Evolutionary conservation across 2,797 vertebrate species (phyloP).

Genomic region (Myioborus melanocephalus): DNA sequence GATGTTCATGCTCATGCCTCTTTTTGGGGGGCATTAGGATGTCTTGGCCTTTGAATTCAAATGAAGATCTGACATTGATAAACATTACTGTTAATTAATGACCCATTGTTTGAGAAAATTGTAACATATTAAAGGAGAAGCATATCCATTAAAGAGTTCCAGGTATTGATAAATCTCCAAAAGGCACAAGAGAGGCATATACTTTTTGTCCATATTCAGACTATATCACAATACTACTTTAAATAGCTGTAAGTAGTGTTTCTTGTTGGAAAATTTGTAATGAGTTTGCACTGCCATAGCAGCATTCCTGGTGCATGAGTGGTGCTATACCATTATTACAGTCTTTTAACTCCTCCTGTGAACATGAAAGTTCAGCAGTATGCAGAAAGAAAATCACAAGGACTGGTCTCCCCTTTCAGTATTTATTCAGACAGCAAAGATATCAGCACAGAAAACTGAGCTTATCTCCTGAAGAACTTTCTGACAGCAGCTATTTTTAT

Average conservation of each 20-base stretch:
- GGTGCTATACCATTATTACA: background rate
- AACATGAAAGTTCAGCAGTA: background rate
- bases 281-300: background rate
- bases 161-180: background rate
- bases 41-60: background rate
- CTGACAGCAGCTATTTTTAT: background rate
- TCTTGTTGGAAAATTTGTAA: background rate
- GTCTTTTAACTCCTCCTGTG: background rate
- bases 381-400: background rate
- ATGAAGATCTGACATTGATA: conserved; percentile 6
- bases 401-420: background rate
- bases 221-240: background rate
- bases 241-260: background rate
- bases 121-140: background rate
- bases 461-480: background rate
- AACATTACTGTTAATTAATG: background rate
- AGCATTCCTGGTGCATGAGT: background rate
- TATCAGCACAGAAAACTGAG: background rate
- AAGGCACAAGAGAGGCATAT: background rate
- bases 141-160: background rate
- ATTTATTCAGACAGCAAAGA: background rate
- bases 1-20: background rate
- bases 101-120: background rate
- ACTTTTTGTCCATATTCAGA: background rate
- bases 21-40: background rate